Evolutionary conservation across 2,888 invertebrate genomes (phyloP), one percentile per base, ranked within the genome.

Genomic region (Oegoconia quadripuncta): DNA sequence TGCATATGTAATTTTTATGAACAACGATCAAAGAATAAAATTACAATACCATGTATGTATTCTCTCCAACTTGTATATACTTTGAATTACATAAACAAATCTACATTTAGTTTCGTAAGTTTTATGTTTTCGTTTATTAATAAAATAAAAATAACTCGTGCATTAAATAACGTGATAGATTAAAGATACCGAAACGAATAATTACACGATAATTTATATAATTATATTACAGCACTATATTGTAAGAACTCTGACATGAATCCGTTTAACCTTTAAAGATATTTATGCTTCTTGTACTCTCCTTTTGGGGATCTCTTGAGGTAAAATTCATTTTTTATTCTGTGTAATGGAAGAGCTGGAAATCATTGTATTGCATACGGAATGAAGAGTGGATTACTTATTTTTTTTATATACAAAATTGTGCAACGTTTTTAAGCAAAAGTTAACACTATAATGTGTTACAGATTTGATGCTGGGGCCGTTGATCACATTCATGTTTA

Each of bases 201-300:
- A 25, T 5, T 25, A 2, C n/a, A 29, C 16, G 29, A 27, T 12
- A 12, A 29, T n/a, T n/a, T n/a, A n/a, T n/a, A n/a, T 31, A 32
- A 32, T 14, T 18, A 14, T 12, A 20, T n/a, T n/a, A n/a, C n/a
- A n/a, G n/a, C n/a, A 18, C 13, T 12, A 35, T 35, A 28, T 25
- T 37, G 25, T 23, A 37, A 23, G 13, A 31, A 23, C 13, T 15
- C 16, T 26, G 28, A 28, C 27, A 12, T 22, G 15, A 33, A 27
- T 26, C 33, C 33, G 16, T 12, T 39, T 39, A 27, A 39, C 38
- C 38, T 39, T 38, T 38, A 22, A 4, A 9, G n/a, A 14, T 32
- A 30, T 30, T 30, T 30, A 30, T 32, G n/a, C n/a, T 14, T 8
- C 32, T 32, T 22, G 22, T 13, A n/a, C 11, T 17, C 22, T 13